Evolutionary conservation across 1,140 invertebrate genomes (phyloP).

Genomic region (Diabrotica undecimpunctata): DNA sequence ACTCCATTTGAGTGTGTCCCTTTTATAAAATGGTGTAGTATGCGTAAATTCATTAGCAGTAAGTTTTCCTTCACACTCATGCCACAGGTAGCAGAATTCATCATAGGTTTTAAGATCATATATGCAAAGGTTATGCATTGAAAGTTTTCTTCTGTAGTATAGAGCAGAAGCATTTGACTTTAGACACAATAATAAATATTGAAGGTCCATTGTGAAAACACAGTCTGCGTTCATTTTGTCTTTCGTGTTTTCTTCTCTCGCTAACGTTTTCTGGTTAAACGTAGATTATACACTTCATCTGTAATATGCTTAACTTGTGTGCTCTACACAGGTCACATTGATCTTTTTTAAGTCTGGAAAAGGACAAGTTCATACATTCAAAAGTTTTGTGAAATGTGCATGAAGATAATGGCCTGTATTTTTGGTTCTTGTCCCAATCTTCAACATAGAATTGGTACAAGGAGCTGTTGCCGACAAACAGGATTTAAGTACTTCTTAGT

Average conservation of each 20-base stretch:
- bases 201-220: constrained; percentile 3
- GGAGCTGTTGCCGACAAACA: too few relatives aligned
- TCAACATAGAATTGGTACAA: too few relatives aligned
- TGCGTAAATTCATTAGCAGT: neutral
- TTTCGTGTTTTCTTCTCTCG: neutral
- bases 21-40: constrained; percentile 18
- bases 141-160: constrained; percentile 1
- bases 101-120: neutral
- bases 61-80: constrained; percentile 1
- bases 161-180: neutral
- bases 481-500: too few relatives aligned
- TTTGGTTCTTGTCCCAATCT: too few relatives aligned
- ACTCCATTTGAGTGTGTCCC: constrained; percentile 41
- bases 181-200: neutral
- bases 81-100: neutral
- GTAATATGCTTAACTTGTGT: neutral
- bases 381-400: too few relatives aligned
- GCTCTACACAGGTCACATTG: constrained; percentile 3
- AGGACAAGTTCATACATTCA: too few relatives aligned
- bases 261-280: neutral
- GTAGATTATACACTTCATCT: neutral
- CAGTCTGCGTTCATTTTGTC: neutral
- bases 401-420: too few relatives aligned
- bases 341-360: too few relatives aligned
- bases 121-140: neutral